Base-by-base conservation (phyloP, 1,140 invertebrate genomes). In the Nylanderia fulva region DNA sequence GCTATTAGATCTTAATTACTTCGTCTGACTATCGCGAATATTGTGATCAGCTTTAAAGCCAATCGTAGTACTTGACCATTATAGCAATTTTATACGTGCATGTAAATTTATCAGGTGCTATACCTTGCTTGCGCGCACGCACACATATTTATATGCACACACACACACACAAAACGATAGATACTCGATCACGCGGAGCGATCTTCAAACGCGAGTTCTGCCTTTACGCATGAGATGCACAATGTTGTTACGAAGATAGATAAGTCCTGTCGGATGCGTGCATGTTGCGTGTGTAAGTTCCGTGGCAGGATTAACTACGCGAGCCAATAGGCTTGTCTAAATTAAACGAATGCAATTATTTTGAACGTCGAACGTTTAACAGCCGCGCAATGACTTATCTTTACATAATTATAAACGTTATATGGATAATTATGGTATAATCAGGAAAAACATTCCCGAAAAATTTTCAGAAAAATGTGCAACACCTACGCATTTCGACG, bases 231-330 rank as follows among this genome's bases (percentile, higher is more conserved):
- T 64, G 18, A 61, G 29, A 21, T 27, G 64, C 77, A 60, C 66
- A 71, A 72, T 58, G 66, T 82, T 71, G 77, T 82, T 72, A 82
- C 52, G 52, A 82, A 82, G 77, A 82, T 72, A 82, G 66, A 82
- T 82, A 82, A 82, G 77, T 60, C 7, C 66, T 60, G 52, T 60
- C 39, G 52, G 15, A 58, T n/a, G 66, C 66, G n/a, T 56, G 36
- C 52, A 42, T 29, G 42, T 80, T 80, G 64, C 77, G 18, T 80
- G 64, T 60, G 29, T 45, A 82, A 69, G 36, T 21, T 18, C 77
- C 1, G 33, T 24, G 21, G 36, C 54, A 58, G 77, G 77, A 71
- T 80, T 80, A 71, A 80, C 77, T 56, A 80, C 13, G 54, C 77
- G 33, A 21, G 13, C 36, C 33, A 64, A 54, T 63, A 72, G 39